Evolutionary conservation across 2,113 vertebrate genomes (phyloP).

Genomic region (Archocentrus centrarchus): DNA sequence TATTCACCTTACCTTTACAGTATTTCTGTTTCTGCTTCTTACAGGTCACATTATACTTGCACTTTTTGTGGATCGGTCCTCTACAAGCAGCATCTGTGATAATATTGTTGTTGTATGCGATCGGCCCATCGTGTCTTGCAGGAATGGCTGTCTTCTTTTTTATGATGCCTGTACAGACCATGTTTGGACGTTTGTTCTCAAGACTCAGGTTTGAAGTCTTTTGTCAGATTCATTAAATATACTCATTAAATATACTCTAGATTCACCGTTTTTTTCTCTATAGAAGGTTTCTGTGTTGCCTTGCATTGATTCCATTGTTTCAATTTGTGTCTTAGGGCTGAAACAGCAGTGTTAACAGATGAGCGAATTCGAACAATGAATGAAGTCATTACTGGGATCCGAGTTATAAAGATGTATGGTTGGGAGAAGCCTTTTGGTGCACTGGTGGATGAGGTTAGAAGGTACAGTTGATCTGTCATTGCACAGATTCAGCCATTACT

Average conservation of each 20-base stretch:
- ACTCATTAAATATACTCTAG: background rate
- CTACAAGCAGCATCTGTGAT: constrained; percentile 86
- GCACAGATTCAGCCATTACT: background rate
- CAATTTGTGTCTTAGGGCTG: constrained; percentile 79
- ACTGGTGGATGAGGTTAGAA: constrained; percentile 87
- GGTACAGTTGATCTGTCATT: constrained; percentile 60
- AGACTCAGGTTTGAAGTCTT: constrained; percentile 82
- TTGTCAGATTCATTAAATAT: background rate
- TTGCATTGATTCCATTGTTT: background rate
- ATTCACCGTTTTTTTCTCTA: background rate
- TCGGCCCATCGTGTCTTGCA: constrained; percentile 90
- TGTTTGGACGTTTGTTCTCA: constrained; percentile 89
- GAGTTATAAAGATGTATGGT: constrained; percentile 98
- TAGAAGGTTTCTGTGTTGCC: background rate
- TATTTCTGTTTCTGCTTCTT: constrained; percentile 9
- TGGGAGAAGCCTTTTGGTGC: constrained; percentile 93
- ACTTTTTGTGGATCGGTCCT: constrained; percentile 92
- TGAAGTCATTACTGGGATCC: constrained; percentile 95
- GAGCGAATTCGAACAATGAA: constrained; percentile 94
- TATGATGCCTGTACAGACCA: constrained; percentile 88
- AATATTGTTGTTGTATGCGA: constrained; percentile 86
- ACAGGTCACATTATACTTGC: constrained; percentile 91
- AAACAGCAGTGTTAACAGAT: constrained; percentile 90
- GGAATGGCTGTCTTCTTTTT: constrained; percentile 89
- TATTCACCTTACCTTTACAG: background rate